phyloP scores from a whole-genome alignment of 1,140 invertebrate species.

The Drosophila insularis region DNA sequence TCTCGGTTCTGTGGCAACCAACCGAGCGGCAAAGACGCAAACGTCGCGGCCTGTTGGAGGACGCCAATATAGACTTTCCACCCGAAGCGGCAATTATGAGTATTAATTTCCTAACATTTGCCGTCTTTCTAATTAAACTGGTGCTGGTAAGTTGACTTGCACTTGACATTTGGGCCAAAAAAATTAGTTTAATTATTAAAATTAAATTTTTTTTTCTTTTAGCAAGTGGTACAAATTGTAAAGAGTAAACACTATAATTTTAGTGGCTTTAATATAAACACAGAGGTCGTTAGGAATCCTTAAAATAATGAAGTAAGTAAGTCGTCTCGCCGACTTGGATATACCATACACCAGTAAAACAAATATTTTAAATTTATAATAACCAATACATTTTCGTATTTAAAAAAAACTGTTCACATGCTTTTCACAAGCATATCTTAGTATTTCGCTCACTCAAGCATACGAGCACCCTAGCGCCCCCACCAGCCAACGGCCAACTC shows the following conservation, averaged over 20 bases:
- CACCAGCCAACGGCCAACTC: too few relatives aligned
- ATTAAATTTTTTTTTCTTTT: slow-evolving; percentile 62
- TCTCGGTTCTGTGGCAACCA: slow-evolving; percentile 66
- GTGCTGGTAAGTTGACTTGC: slow-evolving; percentile 86
- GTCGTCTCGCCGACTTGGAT: too few relatives aligned
- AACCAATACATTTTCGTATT: too few relatives aligned
- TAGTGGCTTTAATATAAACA: slow-evolving; percentile 57
- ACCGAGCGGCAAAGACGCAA: slow-evolving; percentile 57
- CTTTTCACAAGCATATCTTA: too few relatives aligned
- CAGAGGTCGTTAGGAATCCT: slow-evolving; percentile 34
- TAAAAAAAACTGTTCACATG: too few relatives aligned
- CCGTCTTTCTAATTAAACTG: slow-evolving; percentile 91
- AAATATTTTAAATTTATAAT: too few relatives aligned
- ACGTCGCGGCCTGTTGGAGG: slow-evolving; percentile 73
- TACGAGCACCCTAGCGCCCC: too few relatives aligned
- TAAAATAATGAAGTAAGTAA: too few relatives aligned
- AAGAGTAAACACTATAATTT: slow-evolving; percentile 82
- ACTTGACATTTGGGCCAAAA: not conserved
- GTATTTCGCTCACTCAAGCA: too few relatives aligned
- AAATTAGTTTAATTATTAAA: not conserved
- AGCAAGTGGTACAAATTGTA: slow-evolving; percentile 83
- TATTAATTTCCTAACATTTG: slow-evolving; percentile 91
- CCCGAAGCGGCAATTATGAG: slow-evolving; percentile 91
- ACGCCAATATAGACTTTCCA: slow-evolving; percentile 88
- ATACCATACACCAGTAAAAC: too few relatives aligned